Conservation (phyloP, 1,140 invertebrate genomes). For the Mizuhopecten yessoensis region DNA sequence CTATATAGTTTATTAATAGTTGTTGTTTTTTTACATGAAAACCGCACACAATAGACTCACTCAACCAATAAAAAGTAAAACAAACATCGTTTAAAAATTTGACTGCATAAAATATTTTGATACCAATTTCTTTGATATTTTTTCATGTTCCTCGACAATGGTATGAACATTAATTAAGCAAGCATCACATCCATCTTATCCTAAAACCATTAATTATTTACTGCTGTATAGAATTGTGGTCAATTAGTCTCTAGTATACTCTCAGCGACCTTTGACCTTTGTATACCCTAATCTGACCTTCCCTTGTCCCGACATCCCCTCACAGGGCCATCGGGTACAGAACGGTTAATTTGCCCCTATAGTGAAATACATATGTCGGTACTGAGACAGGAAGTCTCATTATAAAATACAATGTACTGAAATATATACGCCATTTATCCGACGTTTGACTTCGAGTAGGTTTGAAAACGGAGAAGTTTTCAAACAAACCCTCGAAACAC, state of each 20-base stretch:
- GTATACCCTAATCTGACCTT: neutral
- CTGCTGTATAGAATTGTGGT: neutral
- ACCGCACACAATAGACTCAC: too few relatives aligned
- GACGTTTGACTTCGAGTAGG: constrained; percentile 1
- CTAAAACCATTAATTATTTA: neutral
- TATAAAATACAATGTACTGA: constrained; percentile 40
- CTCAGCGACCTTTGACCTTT: constrained; percentile 13
- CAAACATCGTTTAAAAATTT: too few relatives aligned
- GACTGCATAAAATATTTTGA: too few relatives aligned
- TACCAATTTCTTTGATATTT: too few relatives aligned
- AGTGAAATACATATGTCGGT: constrained; percentile 33
- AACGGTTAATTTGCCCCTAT: constrained; percentile 38
- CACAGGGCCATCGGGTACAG: neutral
- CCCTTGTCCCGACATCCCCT: neutral
- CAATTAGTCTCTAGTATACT: neutral
- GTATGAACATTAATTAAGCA: too few relatives aligned
- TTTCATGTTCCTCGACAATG: too few relatives aligned
- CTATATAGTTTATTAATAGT: too few relatives aligned
- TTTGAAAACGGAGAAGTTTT: constrained; percentile 6
- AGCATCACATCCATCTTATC: neutral
- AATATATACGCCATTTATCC: constrained; percentile 34
- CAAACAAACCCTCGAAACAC: constrained; percentile 10
- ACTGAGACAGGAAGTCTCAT: constrained; percentile 26
- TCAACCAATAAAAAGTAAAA: too few relatives aligned
- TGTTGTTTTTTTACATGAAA: too few relatives aligned